Base-by-base conservation (phyloP, 2,888 invertebrate species). In the Ochropleura plecta region DNA sequence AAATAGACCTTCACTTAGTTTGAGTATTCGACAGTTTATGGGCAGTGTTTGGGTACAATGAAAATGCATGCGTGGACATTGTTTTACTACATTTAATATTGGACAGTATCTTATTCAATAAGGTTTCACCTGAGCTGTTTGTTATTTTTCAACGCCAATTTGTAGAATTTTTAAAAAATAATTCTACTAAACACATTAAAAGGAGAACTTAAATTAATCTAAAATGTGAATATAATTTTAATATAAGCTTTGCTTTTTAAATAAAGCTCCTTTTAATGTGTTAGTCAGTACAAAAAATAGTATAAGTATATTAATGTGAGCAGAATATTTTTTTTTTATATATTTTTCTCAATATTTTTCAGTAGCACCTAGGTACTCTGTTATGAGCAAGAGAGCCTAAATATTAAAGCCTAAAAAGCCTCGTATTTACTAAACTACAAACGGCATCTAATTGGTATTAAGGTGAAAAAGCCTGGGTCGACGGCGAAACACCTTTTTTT, bases 381-480 rank as follows among this genome's bases (percentile, higher is more conserved):
- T 81, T 68, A 59, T 81, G 86, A 86, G 86, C 88, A 79, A 86
- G 75, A 85, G 76, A 84, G 84, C 81, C 16, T 84, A 71, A 68
- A 44, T 42, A 74, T 73, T 48, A 76, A 63, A 71, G 64, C 68
- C 57, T 65, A 69, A 53, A 62, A 70, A 81, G 30, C 46, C 42
- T 12, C 2, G 40, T 66, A 68, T 68, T 65, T 49, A 71, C 48
- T 72, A 46, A 20, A 42, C 40, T 57, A 69, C 48, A 66, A 80
- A 69, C 59, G 8, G 0, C 0, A 55, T n/a, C 5, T 8, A 46
- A 55, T n/a, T n/a, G n/a, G n/a, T n/a, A 30, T 30, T 30, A 30
- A 30, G 30, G 30, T 30, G 30, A 30, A 30, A 30, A 30, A 2
- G 30, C 30, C 30, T 30, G 30, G 30, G 30, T 30, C 30, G 30